These are phyloP conservation scores for Drosophila simulans DNA, from an alignment of 1,140 invertebrate genomes.

Conservation along the genomic window DNA sequence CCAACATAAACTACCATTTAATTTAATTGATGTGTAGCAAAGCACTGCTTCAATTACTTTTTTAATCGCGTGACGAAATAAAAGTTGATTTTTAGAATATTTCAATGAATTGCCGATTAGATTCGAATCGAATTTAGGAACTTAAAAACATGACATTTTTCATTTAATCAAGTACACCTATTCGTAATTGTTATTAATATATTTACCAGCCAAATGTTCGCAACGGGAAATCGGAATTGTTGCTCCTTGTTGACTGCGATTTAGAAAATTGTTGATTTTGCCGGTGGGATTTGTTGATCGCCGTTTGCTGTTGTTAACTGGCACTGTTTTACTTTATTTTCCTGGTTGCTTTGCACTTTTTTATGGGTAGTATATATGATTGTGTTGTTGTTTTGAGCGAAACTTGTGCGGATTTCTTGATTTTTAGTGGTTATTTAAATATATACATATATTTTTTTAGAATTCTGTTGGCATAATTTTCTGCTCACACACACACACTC, in stretches of 20 bases:
- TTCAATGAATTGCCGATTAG: too few relatives aligned
- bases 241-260: slow-evolving; percentile 39
- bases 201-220: slow-evolving; percentile 55
- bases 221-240: slow-evolving; percentile 21
- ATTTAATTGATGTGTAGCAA: too few relatives aligned
- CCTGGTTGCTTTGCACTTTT: slow-evolving; percentile 53
- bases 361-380: slow-evolving; percentile 24
- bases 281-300: slow-evolving; percentile 33
- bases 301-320: slow-evolving; percentile 34
- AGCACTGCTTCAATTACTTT: too few relatives aligned
- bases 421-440: slow-evolving; percentile 21
- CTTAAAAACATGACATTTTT: background rate
- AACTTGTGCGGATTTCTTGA: slow-evolving; percentile 58
- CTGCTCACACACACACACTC: slow-evolving; percentile 53
- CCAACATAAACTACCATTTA: too few relatives aligned
- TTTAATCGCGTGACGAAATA: too few relatives aligned
- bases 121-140: too few relatives aligned
- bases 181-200: slow-evolving; percentile 18
- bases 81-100: too few relatives aligned
- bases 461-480: slow-evolving; percentile 54
- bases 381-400: slow-evolving; percentile 65
- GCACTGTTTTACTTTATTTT: slow-evolving; percentile 47
- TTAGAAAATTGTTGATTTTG: slow-evolving; percentile 17
- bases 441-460: slow-evolving; percentile 31
- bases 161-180: background rate